Evolutionary conservation across 53 echinoderm and acorn worm genomes (phyloP).

Genomic region (Echinarachnius parma): DNA sequence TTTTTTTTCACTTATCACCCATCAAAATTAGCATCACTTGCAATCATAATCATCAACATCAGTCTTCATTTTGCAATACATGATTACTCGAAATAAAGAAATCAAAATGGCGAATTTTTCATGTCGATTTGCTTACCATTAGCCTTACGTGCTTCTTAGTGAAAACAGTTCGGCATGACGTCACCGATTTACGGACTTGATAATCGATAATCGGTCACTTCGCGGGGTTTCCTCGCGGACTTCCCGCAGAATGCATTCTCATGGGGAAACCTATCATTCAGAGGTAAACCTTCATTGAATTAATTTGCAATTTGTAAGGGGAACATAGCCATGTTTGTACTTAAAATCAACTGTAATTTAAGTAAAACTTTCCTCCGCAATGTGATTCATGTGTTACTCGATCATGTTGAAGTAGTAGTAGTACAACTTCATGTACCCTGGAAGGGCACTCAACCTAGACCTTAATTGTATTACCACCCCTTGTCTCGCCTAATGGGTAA

Average conservation of each 20-base stretch:
- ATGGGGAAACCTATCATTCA: no score
- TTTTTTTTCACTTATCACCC: no score
- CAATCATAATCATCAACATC: neutral
- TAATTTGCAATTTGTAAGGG: no score
- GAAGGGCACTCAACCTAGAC: slow-evolving; percentile 27
- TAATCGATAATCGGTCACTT: slow-evolving; percentile 54
- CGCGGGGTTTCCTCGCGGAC: slow-evolving; percentile 50
- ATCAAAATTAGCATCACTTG: slow-evolving; percentile 18
- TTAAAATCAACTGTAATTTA: no score
- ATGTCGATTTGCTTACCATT: slow-evolving; percentile 24
- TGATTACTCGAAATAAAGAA: neutral
- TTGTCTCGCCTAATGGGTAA: slow-evolving; percentile 16
- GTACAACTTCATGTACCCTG: no score
- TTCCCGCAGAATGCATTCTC: slow-evolving; percentile 36
- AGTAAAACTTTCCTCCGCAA: no score
- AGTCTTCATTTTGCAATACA: neutral
- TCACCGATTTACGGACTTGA: slow-evolving; percentile 46
- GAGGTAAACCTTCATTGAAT: no score
- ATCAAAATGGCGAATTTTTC: slow-evolving; percentile 17
- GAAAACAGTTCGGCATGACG: slow-evolving; percentile 48
- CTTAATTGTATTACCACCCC: slow-evolving; percentile 16
- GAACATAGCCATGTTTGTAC: no score
- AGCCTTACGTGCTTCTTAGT: slow-evolving; percentile 40
- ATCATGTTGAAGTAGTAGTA: no score
- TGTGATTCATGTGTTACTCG: no score